Base-by-base conservation (phyloP, 92 coral and sea anemone genomes). In the Phymanthus crucifer region DNA sequence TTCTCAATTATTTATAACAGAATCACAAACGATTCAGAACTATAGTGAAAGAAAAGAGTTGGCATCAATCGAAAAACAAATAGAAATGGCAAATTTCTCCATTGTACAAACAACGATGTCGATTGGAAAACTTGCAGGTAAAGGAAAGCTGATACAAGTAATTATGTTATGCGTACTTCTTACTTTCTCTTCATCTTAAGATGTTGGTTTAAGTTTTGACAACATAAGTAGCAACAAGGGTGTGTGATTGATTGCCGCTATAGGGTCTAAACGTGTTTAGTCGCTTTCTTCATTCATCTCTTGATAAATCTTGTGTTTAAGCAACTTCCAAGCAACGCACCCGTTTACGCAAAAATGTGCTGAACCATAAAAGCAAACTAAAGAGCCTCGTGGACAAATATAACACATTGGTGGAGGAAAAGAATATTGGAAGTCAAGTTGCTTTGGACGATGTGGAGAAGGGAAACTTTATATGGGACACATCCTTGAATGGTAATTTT, bases 61-160 rank as follows among this genome's bases (percentile, higher is more conserved):
- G 31, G n/a, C 76, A 79, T 74, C 35, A 13, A 31, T 65, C 4
- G 69, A 72, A 26, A 46, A 43, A 29, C 80, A 85, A 47, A 85
- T 79, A 66, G 89, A 85, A 85, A 79, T 85, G 89, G 31, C 80
- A 6, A 32, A 40, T 45, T 85, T 78, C 78, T 85, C 89, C 29
- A 65, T 72, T 57, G 27, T 64, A 2, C 73, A 81, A 27, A 85
- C 75, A 26, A 56, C 80, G 4, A 26, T 74, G 47, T 70, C 75
- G 58, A 85, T 85, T 16, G 73, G 69, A 23, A 85, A 85, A 66
- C 52, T 69, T 40, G 52, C 80, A 78, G 84, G 85, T 85, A 66
- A 32, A 21, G 9, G 71, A 77, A 21, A n/a, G 7, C 35, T 36
- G n/a, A 50, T 12, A 50, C n/a, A n/a, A n/a, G n/a, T n/a, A n/a